Evolutionary conservation across 2,113 vertebrate species (phyloP).

Genomic region (Accipiter virgatus): DNA sequence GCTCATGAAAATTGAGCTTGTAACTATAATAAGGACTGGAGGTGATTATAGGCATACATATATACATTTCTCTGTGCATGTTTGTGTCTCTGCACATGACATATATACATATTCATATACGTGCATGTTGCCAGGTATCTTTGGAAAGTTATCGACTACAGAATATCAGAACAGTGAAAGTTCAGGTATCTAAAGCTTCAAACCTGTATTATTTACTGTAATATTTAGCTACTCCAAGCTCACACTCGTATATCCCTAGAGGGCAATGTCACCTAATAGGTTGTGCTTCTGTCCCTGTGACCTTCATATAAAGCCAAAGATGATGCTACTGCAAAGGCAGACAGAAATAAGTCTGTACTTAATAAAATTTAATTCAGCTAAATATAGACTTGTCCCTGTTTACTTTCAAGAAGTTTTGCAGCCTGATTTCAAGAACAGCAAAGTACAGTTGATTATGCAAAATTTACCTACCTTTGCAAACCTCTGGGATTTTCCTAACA

Average conservation of each 20-base stretch:
- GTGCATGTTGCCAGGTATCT: not conserved
- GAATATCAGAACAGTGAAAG: not conserved
- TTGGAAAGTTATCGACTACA: not conserved
- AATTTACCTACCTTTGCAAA: not conserved
- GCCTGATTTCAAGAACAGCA: not conserved
- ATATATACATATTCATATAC: not conserved
- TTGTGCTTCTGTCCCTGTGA: not conserved
- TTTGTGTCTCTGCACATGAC: not conserved
- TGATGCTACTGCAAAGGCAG: not conserved
- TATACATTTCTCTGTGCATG: not conserved
- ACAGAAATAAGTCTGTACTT: not conserved
- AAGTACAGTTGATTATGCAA: not conserved
- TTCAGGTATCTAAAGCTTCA: not conserved
- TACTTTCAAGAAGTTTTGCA: not conserved
- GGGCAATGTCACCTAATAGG: not conserved
- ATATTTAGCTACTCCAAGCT: not conserved
- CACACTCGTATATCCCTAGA: not conserved
- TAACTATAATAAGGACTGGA: not conserved
- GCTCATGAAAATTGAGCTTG: not conserved
- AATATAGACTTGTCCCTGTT: not conserved
- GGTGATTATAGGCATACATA: not conserved
- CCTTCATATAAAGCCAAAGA: not conserved
- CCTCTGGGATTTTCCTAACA: not conserved
- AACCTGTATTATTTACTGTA: not conserved
- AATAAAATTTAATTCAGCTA: not conserved